Conservation (phyloP, 1,140 invertebrate genomes). For the Drosophila orosa region DNA sequence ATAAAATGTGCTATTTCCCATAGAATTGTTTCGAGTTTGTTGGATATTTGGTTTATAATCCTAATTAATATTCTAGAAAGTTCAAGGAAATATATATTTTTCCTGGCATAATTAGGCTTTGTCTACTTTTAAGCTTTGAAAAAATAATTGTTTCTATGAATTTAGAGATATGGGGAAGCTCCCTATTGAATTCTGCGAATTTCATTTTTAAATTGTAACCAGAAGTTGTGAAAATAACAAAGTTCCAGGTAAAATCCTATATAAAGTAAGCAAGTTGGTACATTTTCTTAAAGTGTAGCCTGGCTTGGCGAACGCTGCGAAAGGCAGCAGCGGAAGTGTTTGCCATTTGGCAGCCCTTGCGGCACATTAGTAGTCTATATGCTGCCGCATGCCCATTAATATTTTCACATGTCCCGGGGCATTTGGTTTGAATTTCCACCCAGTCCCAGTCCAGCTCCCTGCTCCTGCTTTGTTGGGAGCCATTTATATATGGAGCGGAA, state of each 20-base stretch:
- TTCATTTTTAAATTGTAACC: not conserved
- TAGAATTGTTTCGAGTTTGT: not conserved
- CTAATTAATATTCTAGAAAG: not conserved
- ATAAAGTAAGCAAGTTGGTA: not conserved
- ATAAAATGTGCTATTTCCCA: not conserved
- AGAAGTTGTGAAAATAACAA: not conserved
- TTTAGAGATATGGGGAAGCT: not conserved
- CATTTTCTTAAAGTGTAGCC: constrained; percentile 9
- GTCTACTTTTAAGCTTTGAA: not conserved
- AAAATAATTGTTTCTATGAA: not conserved
- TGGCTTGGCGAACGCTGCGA: constrained; percentile 25
- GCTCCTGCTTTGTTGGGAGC: constrained; percentile 3
- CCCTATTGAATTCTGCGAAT: not conserved
- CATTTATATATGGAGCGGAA: too few species aligned
- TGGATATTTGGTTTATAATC: not conserved
- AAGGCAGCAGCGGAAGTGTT: constrained; percentile 59
- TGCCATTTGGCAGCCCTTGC: constrained; percentile 78
- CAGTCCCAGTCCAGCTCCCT: not conserved
- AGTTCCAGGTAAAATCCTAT: not conserved
- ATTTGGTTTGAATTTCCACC: constrained; percentile 9
- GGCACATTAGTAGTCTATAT: constrained; percentile 82
- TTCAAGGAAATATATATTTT: not conserved
- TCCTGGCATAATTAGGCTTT: not conserved
- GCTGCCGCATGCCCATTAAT: constrained; percentile 75
- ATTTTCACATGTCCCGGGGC: constrained; percentile 61